A percentile compares a stretch with the other conserved stretches of the same genome.
These are phyloP conservation scores for Sebastiscus albofasciatus DNA, from an alignment of 2,797 vertebrate species.

Conservation along the genomic window DNA sequence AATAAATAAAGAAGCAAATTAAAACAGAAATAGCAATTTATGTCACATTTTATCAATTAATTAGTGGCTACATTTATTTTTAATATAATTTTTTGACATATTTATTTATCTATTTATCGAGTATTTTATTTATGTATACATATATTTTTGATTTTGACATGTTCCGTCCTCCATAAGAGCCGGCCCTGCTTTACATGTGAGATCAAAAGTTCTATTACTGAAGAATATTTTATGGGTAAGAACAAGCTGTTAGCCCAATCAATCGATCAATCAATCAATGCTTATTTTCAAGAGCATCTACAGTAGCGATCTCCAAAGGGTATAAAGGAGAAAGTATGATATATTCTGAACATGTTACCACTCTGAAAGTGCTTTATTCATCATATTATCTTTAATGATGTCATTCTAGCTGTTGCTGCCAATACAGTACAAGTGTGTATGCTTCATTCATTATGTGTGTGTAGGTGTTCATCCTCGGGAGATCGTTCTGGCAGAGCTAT, in stretches of 20 bases:
- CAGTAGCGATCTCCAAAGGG: background rate
- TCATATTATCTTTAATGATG: background rate
- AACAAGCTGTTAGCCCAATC: background rate
- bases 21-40: too few relatives aligned
- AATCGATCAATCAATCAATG: background rate
- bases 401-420: constrained; percentile 6
- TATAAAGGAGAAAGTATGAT: background rate
- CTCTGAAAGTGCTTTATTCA: background rate
- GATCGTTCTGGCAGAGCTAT: constrained; percentile 19
- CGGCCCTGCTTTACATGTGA: too few relatives aligned
- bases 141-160: too few relatives aligned
- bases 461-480: constrained; percentile 21
- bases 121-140: too few relatives aligned
- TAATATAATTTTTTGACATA: too few relatives aligned
- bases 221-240: background rate
- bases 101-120: too few relatives aligned
- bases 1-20: too few relatives aligned
- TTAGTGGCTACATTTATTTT: too few relatives aligned
- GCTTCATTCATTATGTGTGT: constrained; percentile 20
- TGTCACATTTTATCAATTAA: too few relatives aligned
- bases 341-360: background rate
- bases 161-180: too few relatives aligned
- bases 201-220: background rate
- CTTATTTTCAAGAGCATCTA: background rate
- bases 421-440: background rate